Conservation (phyloP, 64 coral and sea anemone species). For the Cladopsammia gracilis region DNA sequence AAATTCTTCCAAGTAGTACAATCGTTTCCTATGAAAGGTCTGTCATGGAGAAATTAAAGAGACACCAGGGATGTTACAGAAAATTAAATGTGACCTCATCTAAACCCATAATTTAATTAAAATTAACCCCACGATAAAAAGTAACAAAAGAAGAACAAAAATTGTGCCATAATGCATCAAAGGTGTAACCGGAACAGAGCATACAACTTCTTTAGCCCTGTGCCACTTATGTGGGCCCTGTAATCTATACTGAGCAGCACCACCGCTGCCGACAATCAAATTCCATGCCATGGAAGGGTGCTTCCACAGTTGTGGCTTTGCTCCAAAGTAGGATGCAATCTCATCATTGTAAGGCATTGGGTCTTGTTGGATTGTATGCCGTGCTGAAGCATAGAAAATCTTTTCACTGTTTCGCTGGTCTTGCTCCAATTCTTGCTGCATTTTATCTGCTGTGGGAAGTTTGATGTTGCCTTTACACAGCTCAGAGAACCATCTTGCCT, state of each 20-base stretch:
- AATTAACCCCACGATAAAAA: not conserved
- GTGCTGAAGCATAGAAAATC: constrained; percentile 62
- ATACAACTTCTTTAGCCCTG: constrained; percentile 69
- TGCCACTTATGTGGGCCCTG: constrained; percentile 84
- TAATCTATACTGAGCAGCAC: constrained; percentile 78
- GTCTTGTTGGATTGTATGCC: constrained; percentile 85
- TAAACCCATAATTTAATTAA: not conserved
- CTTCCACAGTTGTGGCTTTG: constrained; percentile 82
- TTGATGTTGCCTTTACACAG: constrained; percentile 80
- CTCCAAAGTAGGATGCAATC: constrained; percentile 77
- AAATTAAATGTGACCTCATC: too few species aligned
- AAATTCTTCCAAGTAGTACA: too few species aligned
- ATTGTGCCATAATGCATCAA: constrained; percentile 79
- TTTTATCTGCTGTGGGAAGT: constrained; percentile 59
- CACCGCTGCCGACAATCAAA: constrained; percentile 69
- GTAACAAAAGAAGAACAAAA: constrained; percentile 24
- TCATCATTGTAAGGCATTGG: constrained; percentile 82
- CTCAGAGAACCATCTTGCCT: constrained; percentile 88
- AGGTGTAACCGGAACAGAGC: constrained; percentile 69
- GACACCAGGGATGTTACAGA: too few species aligned
- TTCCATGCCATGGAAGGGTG: constrained; percentile 76
- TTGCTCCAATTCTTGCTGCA: constrained; percentile 54
- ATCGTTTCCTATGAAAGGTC: too few species aligned
- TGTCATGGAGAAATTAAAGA: too few species aligned
- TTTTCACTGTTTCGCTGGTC: constrained; percentile 37